Conservation (phyloP, 23 tunicate species). For the Botrylloides violaceus region DNA sequence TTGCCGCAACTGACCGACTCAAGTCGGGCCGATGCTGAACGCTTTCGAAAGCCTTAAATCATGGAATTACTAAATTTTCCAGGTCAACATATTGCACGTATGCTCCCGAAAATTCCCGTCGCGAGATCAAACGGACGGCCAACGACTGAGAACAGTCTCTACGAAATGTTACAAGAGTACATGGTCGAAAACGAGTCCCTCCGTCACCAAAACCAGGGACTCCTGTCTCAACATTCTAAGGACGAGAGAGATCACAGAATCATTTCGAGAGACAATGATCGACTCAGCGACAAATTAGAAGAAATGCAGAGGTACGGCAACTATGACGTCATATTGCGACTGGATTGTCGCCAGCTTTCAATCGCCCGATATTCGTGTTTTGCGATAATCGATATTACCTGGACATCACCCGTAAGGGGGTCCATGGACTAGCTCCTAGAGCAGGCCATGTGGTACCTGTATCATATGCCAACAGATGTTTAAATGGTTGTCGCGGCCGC, state of each 20-base stretch:
- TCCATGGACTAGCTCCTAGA: not conserved
- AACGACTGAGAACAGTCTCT: constrained; percentile 66
- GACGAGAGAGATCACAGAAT: constrained; percentile 50
- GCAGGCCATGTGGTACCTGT: no score
- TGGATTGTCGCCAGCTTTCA: no score
- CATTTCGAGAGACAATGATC: constrained; percentile 63
- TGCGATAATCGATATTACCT: no score
- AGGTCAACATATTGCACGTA: constrained; percentile 5
- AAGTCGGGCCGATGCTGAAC: no score
- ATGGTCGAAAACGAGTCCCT: constrained; percentile 94
- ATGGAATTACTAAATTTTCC: no score
- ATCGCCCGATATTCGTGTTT: no score
- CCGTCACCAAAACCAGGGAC: constrained; percentile 69
- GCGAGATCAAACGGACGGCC: constrained; percentile 7
- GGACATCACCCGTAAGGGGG: no score
- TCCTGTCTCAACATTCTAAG: constrained; percentile 51
- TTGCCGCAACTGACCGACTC: no score
- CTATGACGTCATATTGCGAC: no score
- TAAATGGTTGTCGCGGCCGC: no score
- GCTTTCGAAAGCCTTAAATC: no score
- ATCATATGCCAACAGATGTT: no score
- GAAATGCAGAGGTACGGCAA: constrained; percentile 59
- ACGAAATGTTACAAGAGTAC: constrained; percentile 91
- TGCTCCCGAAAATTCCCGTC: constrained; percentile 9
- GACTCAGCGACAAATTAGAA: constrained; percentile 50